Base-by-base conservation (phyloP, 2,797 vertebrate genomes). In the Hydrolagus colliei region DNA sequence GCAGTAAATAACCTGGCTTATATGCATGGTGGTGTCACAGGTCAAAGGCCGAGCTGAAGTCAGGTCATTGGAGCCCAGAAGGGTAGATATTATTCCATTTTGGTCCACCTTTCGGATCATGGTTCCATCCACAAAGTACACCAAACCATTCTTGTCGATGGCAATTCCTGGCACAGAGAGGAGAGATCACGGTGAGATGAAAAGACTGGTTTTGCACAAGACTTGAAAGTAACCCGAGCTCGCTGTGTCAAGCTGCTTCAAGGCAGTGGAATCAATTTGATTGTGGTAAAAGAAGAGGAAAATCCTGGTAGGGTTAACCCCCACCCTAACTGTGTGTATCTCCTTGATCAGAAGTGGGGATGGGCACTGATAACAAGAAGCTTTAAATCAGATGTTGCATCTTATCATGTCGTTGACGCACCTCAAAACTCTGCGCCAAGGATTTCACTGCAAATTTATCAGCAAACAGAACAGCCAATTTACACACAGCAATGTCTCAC, bases 51-150 rank as follows among this genome's bases (percentile, higher is more conserved):
- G 95, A 63, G 97, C 97, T 0, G 98, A 99, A 0, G 97, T 98
- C 89, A 99, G 93, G 91, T 99, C 98, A 0, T 98, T 99, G 76
- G 97, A 98, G 27, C 98, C 98, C 18, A 99, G 95, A 89, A 99
- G 93, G 14, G 98, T 99, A 1, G 97, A 98, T 91, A 99, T 96
- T 90, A 99, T 95, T 86, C 98, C 97, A 32, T 97, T 98, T 86
- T 96, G 96, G 92, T 99, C 97, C 88, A 99, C 96, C 92, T 96
- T 98, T 86, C 98, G 95, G 90, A 99, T 98, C 86, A 98, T 97
- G 78, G 97, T 98, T 87, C 98, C 98, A 63, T 99, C 98, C 22
- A 99, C 97, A 73, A 99, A 99, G 92, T 97, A 99, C 91, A 99
- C 97, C 89, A 99, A 91, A 86, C 98, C 98, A 0, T 96, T 98